Base-by-base conservation (phyloP, 2,888 invertebrate genomes). In the Frankliniella fusca region DNA sequence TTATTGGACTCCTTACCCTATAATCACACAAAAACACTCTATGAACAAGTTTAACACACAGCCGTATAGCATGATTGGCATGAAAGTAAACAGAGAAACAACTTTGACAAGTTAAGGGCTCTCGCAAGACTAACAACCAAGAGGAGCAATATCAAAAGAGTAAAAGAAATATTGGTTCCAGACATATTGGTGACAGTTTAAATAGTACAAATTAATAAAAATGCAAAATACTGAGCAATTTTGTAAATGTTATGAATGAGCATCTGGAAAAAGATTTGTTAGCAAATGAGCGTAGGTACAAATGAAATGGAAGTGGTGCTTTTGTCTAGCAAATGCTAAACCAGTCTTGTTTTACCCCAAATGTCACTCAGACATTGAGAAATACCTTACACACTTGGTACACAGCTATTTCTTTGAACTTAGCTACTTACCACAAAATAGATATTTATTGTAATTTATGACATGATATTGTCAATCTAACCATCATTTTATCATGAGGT, bases 401-500 rank as follows among this genome's bases (percentile, higher is more conserved):
- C 38, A 38, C 38, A 38, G 38, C 38, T 38, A 3, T 38, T 38
- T 38, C 38, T 38, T 38, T 38, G 38, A 38, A 38, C 38, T 38
- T 5, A 38, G 38, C 5, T 38, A 38, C 2, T 38, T 38, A 38
- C 2, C 38, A 38, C 38, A 38, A 38, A 38, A 38, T 38, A 38
- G 38, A 38, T 38, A 38, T 38, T 38, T 38, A 38, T 2, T 38
- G 38, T 38, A 3, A 38, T 38, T 38, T 38, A 38, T 38, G 38
- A 38, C 38, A 38, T 38, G 38, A 38, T 54, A n/a, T 9, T 38
- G 80, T n/a, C 27, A 38, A 15, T 82, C 61, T 38, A 3, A 38
- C 80, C 28, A 65, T 20, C 61, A 80, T 27, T 80, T 54, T 28
- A 49, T 20, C 48, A 80, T 27, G 76, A 76, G 8, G 70, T 76